phyloP scores from a whole-genome alignment of 1,140 invertebrate genomes.

The Olivierus martensii region DNA sequence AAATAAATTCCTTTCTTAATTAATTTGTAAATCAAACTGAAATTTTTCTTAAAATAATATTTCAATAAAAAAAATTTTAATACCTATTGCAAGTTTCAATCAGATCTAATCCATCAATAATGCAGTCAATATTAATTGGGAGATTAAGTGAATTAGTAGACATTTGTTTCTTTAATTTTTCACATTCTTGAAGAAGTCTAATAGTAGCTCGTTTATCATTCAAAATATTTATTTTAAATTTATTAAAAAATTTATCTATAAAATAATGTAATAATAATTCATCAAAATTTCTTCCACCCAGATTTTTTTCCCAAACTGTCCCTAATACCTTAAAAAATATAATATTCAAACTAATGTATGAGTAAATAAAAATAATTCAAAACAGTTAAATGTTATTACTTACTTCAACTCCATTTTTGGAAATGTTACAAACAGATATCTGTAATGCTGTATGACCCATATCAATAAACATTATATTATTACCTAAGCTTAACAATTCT shows the following conservation, averaged over 20 bases:
- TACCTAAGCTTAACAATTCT: no score
- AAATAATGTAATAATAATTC: slow-evolving; percentile 72
- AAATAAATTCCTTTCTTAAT: no score
- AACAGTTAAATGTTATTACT: no score
- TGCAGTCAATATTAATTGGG: slow-evolving; percentile 95
- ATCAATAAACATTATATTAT: background rate
- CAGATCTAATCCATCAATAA: slow-evolving; percentile 96
- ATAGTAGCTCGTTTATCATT: slow-evolving; percentile 51
- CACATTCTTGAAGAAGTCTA: slow-evolving; percentile 78
- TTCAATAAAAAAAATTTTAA: no score
- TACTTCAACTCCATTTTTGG: background rate
- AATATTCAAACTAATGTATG: no score
- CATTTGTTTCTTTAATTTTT: slow-evolving; percentile 99
- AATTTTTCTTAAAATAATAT: no score
- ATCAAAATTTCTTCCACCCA: slow-evolving; percentile 92
- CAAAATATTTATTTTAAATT: slow-evolving; percentile 20
- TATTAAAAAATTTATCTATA: slow-evolving; percentile 72
- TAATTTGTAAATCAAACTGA: no score
- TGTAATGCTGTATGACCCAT: background rate
- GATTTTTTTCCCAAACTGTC: slow-evolving; percentile 57
- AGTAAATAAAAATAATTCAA: no score
- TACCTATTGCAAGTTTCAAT: slow-evolving; percentile 47
- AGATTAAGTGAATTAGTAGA: slow-evolving; percentile 77
- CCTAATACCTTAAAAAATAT: slow-evolving; percentile 57
- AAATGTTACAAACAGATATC: background rate